Conservation (phyloP, 1,140 invertebrate genomes). For the Thaumetopoea pityocampa region DNA sequence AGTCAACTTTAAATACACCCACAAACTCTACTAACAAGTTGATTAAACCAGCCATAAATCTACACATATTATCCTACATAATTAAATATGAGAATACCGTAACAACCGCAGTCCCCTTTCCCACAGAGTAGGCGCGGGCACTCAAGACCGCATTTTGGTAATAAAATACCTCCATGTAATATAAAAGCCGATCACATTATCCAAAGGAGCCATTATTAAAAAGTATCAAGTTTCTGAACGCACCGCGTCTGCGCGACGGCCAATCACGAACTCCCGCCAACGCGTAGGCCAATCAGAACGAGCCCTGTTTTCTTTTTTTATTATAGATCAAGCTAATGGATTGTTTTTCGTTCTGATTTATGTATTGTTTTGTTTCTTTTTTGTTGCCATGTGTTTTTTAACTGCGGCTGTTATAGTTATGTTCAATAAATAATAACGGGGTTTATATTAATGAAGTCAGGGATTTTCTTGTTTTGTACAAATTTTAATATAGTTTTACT, state of each 20-base stretch:
- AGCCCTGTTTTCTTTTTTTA: slow-evolving; percentile 49
- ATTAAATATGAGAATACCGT: slow-evolving; percentile 42
- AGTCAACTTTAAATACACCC: too few relatives aligned
- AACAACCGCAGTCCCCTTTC: slow-evolving; percentile 30
- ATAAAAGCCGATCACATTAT: slow-evolving; percentile 70
- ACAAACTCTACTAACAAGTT: background rate
- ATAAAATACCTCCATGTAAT: slow-evolving; percentile 67
- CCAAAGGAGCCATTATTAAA: slow-evolving; percentile 74
- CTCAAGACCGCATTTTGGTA: slow-evolving; percentile 60
- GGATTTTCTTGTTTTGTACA: background rate
- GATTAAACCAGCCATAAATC: slow-evolving; percentile 12
- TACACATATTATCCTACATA: slow-evolving; percentile 34
- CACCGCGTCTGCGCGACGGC: slow-evolving; percentile 35
- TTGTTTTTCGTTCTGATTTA: slow-evolving; percentile 73
- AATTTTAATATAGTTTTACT: too few relatives aligned
- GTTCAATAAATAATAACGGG: slow-evolving; percentile 7
- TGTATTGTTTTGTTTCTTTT: slow-evolving; percentile 50
- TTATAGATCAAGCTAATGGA: slow-evolving; percentile 68
- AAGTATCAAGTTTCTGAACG: slow-evolving; percentile 71
- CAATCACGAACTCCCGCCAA: slow-evolving; percentile 46
- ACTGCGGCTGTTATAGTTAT: slow-evolving; percentile 19
- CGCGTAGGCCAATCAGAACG: slow-evolving; percentile 43
- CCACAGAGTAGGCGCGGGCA: slow-evolving; percentile 36
- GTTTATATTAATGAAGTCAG: slow-evolving; percentile 1
- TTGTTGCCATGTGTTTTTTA: slow-evolving; percentile 33